A percentile compares a stretch with the other conserved stretches of the same genome.
These are phyloP conservation scores for Cephus spinipes DNA, from an alignment of 2,888 invertebrate genomes.

Conservation along the genomic window DNA sequence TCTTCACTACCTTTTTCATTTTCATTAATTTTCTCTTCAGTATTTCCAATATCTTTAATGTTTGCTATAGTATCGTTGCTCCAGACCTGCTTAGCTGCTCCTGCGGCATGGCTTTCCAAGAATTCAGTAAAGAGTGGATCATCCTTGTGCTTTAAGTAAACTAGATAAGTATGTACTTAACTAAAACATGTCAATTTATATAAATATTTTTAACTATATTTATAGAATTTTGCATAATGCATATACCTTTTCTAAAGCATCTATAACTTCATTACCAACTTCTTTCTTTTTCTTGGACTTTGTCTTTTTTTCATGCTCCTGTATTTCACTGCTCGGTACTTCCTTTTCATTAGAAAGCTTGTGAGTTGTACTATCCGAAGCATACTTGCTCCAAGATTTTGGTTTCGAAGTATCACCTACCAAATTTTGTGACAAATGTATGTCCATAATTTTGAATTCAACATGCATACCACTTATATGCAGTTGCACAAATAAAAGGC, in stretches of 20 bases:
- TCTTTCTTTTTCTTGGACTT: constrained; percentile 55
- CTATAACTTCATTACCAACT: constrained; percentile 70
- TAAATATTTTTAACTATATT: constrained; percentile 10
- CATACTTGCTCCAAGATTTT: constrained; percentile 93
- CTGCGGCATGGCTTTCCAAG: constrained; percentile 81
- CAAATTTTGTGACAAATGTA: neutral
- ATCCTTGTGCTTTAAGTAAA: constrained; percentile 76
- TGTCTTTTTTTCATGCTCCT: constrained; percentile 36
- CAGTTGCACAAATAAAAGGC: neutral
- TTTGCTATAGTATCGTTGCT: constrained; percentile 68
- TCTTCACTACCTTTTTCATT: constrained; percentile 63
- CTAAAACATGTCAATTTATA: constrained; percentile 16
- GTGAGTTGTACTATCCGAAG: constrained; percentile 79
- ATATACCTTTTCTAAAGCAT: constrained; percentile 75
- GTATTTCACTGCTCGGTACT: constrained; percentile 55
- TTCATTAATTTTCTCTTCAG: constrained; percentile 50
- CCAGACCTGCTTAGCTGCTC: constrained; percentile 67
- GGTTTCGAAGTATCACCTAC: constrained; percentile 79
- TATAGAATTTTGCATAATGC: constrained; percentile 6
- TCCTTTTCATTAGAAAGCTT: constrained; percentile 68
- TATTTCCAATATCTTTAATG: constrained; percentile 42
- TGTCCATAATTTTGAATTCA: neutral
- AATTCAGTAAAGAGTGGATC: constrained; percentile 93
- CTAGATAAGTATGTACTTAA: neutral
- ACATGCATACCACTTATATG: neutral